Percentiles rank a stretch among this genome's conserved stretches.
Conservation (phyloP, 2,113 vertebrate genomes). For the Paramisgurnus dabryanus region DNA sequence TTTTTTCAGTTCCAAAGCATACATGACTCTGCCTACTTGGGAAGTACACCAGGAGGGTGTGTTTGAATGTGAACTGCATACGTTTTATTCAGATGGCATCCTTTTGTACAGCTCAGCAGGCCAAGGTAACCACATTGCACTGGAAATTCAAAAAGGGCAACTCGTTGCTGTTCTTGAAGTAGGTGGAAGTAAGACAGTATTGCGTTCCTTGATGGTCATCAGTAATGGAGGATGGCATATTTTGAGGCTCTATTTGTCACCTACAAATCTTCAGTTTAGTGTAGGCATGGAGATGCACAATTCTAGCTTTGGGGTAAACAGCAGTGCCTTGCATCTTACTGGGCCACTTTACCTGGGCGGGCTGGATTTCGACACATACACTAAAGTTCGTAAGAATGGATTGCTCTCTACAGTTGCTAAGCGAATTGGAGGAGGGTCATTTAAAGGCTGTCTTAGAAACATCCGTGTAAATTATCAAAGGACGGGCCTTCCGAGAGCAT, state of each 20-base stretch:
- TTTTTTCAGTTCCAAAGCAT: constrained; percentile 88
- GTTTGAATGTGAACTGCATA: constrained; percentile 78
- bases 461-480: constrained; percentile 75
- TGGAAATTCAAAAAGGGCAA: constrained; percentile 79
- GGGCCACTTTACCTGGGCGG: constrained; percentile 82
- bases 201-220: constrained; percentile 72
- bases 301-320: constrained; percentile 61
- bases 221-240: constrained; percentile 78
- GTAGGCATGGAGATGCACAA: constrained; percentile 76
- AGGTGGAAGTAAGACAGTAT: constrained; percentile 62
- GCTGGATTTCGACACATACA: constrained; percentile 64
- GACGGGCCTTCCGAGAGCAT: constrained; percentile 76
- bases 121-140: constrained; percentile 75
- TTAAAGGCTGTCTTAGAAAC: constrained; percentile 84
- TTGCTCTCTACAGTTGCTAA: constrained; percentile 69
- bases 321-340: constrained; percentile 66
- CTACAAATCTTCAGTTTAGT: constrained; percentile 72
- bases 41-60: constrained; percentile 64
- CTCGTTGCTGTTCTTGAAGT: constrained; percentile 75
- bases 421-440: constrained; percentile 72
- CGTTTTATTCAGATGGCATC: constrained; percentile 73
- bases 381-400: constrained; percentile 66
- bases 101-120: constrained; percentile 79
- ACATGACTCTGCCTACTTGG: constrained; percentile 78
- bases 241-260: constrained; percentile 73